Evolutionary conservation across 1,140 invertebrate genomes (phyloP).

Genomic region (Brachionus rotundiformis): DNA sequence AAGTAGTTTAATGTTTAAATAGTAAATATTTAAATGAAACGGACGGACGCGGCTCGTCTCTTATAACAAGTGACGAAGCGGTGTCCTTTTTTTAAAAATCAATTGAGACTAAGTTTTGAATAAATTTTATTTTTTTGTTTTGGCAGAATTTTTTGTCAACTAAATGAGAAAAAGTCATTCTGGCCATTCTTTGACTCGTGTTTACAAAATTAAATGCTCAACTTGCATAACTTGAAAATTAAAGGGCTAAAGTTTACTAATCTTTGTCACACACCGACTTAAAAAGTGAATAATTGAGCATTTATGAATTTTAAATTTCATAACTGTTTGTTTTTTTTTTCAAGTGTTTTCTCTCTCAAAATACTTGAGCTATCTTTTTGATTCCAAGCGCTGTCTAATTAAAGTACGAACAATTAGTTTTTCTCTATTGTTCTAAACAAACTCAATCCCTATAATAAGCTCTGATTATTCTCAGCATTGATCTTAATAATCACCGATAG

Average conservation of each 20-base stretch:
- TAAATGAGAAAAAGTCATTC: slow-evolving; percentile 23
- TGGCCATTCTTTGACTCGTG: neutral
- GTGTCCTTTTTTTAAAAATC: slow-evolving; percentile 6
- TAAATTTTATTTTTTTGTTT: slow-evolving; percentile 13
- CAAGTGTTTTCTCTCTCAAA: slow-evolving; percentile 14
- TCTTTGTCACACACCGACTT: slow-evolving; percentile 1
- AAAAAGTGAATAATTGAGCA: slow-evolving; percentile 17
- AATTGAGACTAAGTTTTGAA: slow-evolving; percentile 28
- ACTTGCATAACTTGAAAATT: slow-evolving; percentile 15
- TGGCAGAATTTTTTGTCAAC: neutral
- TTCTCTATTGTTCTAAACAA: slow-evolving; percentile 11
- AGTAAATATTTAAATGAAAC: slow-evolving; percentile 36
- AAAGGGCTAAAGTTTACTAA: neutral
- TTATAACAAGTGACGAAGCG: slow-evolving; percentile 37
- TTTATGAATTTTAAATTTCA: slow-evolving; percentile 21
- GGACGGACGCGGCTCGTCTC: neutral
- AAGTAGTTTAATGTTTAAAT: neutral
- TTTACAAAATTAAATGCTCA: slow-evolving; percentile 16
- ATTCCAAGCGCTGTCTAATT: slow-evolving; percentile 8
- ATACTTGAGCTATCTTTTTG: slow-evolving; percentile 39
- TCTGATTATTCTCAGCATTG: slow-evolving; percentile 12
- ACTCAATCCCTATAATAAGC: slow-evolving; percentile 19
- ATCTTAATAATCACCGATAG: neutral
- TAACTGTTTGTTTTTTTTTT: slow-evolving; percentile 34
- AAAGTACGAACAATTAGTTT: slow-evolving; percentile 36